These are phyloP conservation scores for Malurus melanocephalus DNA, from an alignment of 2,113 vertebrate species.

Conservation along the genomic window DNA sequence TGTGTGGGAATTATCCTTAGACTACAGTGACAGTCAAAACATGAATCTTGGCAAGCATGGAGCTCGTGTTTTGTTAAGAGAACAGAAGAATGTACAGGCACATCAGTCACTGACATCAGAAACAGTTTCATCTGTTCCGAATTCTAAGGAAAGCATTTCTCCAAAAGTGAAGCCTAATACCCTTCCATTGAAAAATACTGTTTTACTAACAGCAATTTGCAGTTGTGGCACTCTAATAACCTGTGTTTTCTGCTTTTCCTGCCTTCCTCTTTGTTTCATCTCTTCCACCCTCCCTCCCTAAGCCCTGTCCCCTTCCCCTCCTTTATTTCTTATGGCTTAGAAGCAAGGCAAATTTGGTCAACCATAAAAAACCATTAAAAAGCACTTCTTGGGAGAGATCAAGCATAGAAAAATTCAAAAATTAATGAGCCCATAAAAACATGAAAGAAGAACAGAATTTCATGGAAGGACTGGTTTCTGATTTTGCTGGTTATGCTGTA, in stretches of 20 bases:
- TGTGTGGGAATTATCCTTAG: neutral
- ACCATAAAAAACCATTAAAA: neutral
- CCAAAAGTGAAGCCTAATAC: neutral
- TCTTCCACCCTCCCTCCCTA: neutral
- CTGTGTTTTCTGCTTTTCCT: neutral
- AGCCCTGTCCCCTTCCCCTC: neutral
- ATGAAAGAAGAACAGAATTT: neutral
- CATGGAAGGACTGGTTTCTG: neutral
- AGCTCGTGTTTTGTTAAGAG: neutral
- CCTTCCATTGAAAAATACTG: neutral
- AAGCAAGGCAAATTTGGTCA: neutral
- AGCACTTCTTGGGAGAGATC: neutral
- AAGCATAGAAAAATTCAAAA: conserved; percentile 6
- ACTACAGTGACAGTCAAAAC: neutral
- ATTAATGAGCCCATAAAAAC: neutral
- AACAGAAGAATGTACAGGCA: neutral
- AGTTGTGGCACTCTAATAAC: neutral
- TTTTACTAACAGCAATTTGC: neutral
- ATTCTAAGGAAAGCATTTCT: neutral
- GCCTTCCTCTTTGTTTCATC: neutral
- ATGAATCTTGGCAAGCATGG: neutral
- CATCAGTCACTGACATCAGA: neutral
- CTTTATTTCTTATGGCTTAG: neutral
- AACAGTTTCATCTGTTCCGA: neutral
- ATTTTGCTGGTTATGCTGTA: neutral